These are phyloP conservation scores for Scolanthus callimorphus DNA, from an alignment of 92 coral and sea anemone species.

Conservation along the genomic window DNA sequence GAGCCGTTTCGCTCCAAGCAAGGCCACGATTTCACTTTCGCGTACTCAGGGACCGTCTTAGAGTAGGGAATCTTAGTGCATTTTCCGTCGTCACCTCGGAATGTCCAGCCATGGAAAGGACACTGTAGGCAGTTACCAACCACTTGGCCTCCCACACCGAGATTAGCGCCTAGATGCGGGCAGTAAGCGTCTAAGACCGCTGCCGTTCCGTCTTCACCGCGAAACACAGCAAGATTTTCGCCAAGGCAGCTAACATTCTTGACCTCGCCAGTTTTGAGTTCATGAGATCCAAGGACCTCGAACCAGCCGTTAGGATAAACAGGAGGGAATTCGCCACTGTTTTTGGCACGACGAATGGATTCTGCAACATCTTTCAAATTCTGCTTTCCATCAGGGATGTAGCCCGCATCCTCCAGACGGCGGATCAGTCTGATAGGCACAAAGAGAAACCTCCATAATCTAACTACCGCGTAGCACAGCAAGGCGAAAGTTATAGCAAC, in stretches of 20 bases:
- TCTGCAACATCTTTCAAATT: slow-evolving; percentile 69
- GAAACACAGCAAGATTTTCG: slow-evolving; percentile 80
- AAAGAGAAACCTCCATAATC: slow-evolving; percentile 59
- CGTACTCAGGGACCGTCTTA: slow-evolving; percentile 66
- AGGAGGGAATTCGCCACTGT: slow-evolving; percentile 79
- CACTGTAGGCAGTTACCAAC: slow-evolving; percentile 74
- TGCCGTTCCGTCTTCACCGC: slow-evolving; percentile 84
- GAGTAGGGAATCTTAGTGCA: slow-evolving; percentile 82
- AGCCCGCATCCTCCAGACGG: slow-evolving; percentile 72
- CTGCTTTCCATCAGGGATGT: slow-evolving; percentile 44
- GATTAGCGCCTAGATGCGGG: slow-evolving; percentile 96
- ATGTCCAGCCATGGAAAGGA: slow-evolving; percentile 95
- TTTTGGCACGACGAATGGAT: slow-evolving; percentile 45
- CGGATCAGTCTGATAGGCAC: slow-evolving; percentile 56
- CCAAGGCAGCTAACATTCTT: slow-evolving; percentile 71
- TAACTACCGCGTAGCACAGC: slow-evolving; percentile 26
- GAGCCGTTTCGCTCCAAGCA: slow-evolving; percentile 63
- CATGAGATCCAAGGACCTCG: slow-evolving; percentile 57
- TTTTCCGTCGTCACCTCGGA: slow-evolving; percentile 72
- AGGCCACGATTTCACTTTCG: slow-evolving; percentile 78
- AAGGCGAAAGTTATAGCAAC: not conserved
- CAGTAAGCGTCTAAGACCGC: slow-evolving; percentile 84
- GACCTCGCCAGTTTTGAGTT: slow-evolving; percentile 61
- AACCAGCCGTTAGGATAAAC: slow-evolving; percentile 97
- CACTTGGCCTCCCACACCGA: slow-evolving; percentile 90